Percentiles rank a stretch among this genome's conserved stretches.
Conservation (phyloP, 2,888 invertebrate species). For the Pollenia angustigena region DNA sequence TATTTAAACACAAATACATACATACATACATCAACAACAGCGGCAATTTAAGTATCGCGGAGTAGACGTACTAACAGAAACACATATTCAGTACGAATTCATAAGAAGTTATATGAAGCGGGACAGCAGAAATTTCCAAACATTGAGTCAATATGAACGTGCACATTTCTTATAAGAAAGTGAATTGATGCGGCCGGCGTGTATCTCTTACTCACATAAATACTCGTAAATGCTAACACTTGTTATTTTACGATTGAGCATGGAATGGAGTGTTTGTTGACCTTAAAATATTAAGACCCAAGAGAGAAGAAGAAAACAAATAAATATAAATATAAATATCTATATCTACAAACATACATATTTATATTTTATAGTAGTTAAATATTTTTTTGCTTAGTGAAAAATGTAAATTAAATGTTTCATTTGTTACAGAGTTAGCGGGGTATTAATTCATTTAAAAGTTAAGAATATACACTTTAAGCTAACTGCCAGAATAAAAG, state of each 20-base stretch:
- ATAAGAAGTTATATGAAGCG: slow-evolving; percentile 35
- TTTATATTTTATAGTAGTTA: background rate
- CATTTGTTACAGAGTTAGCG: slow-evolving; percentile 1
- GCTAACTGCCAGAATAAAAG: too few relatives aligned
- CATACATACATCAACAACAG: slow-evolving; percentile 16
- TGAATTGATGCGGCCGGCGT: slow-evolving; percentile 52
- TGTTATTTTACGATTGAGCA: background rate
- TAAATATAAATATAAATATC: background rate
- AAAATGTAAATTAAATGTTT: slow-evolving; percentile 32
- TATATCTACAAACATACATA: background rate
- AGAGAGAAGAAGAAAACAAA: background rate
- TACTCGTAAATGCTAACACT: background rate
- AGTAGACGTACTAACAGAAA: slow-evolving; percentile 15
- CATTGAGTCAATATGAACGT: slow-evolving; percentile 42
- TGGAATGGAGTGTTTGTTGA: slow-evolving; percentile 38
- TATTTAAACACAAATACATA: slow-evolving; percentile 33
- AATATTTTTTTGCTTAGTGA: background rate
- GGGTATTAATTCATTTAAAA: background rate
- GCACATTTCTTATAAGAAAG: slow-evolving; percentile 66
- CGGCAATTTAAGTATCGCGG: slow-evolving; percentile 5
- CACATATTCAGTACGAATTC: background rate
- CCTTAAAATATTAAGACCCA: slow-evolving; percentile 41
- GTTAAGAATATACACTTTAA: too few relatives aligned
- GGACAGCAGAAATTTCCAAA: slow-evolving; percentile 42
- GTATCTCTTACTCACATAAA: background rate